Conservation (phyloP, 2,113 vertebrate species). For the Ictidomys tridecemlineatus region DNA sequence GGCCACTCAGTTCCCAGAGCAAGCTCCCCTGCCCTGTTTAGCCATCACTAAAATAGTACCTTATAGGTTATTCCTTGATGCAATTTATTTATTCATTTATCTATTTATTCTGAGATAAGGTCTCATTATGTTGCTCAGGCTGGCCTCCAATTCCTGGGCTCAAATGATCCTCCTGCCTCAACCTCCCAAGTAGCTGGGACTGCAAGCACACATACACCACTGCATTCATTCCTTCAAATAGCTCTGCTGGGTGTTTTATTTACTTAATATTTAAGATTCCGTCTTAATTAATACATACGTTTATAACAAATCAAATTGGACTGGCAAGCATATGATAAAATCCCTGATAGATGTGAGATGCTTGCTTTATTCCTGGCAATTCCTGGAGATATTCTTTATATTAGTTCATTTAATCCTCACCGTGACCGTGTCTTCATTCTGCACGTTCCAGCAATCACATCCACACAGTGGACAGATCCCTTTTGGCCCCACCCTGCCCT, state of each 20-base stretch:
- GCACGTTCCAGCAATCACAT: neutral
- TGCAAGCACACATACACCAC: neutral
- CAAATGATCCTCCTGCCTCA: neutral
- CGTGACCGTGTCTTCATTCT: neutral
- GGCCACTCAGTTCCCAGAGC: fast-evolving
- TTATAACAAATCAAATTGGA: neutral
- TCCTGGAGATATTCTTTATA: neutral
- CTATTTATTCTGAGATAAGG: neutral
- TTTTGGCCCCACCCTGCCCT: fast-evolving
- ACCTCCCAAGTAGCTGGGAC: neutral
- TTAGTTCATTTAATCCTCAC: neutral
- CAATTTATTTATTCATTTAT: neutral
- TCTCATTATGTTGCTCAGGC: neutral
- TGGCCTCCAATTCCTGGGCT: neutral
- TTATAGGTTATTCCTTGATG: neutral
- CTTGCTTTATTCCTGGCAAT: neutral
- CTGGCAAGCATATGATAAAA: neutral
- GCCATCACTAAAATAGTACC: neutral
- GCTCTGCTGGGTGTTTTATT: neutral
- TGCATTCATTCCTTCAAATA: neutral
- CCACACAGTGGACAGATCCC: neutral
- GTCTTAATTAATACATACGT: neutral
- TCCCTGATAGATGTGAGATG: neutral
- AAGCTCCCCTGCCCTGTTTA: neutral
- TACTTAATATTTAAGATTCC: neutral